phyloP scores from a whole-genome alignment of 2,113 vertebrate species.

The Myrmecobius fasciatus region DNA sequence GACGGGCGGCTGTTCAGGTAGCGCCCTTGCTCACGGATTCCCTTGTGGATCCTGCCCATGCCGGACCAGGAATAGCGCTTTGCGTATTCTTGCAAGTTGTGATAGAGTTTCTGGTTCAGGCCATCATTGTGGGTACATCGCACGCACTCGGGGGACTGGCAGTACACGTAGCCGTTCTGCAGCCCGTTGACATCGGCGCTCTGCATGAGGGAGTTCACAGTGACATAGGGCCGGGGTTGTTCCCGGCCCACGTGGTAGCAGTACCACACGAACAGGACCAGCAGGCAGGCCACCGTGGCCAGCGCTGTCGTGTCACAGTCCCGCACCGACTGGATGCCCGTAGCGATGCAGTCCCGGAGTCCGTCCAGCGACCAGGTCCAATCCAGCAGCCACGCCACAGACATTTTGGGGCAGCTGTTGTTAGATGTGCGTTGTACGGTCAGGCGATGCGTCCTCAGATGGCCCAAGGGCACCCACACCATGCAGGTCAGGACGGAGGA shows the following conservation, averaged over 20 bases:
- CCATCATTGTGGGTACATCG: slow-evolving; percentile 91
- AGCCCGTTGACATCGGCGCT: slow-evolving; percentile 83
- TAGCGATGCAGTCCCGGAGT: slow-evolving; percentile 92
- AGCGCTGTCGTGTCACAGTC: slow-evolving; percentile 92
- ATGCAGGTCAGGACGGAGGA: slow-evolving; percentile 52
- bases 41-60: slow-evolving; percentile 98
- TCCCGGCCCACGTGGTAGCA: slow-evolving; percentile 97
- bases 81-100: slow-evolving; percentile 98
- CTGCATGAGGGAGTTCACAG: slow-evolving; percentile 84
- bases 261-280: slow-evolving; percentile 96
- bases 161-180: slow-evolving; percentile 93
- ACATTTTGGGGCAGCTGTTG: slow-evolving; percentile 76
- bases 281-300: slow-evolving; percentile 88
- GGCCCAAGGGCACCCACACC: slow-evolving; percentile 76
- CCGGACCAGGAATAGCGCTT: slow-evolving; percentile 99
- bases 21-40: slow-evolving; percentile 94
- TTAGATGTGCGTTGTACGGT: neutral
- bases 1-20: slow-evolving; percentile 91
- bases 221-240: slow-evolving; percentile 87
- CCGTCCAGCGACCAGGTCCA: slow-evolving; percentile 92
- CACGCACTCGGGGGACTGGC: slow-evolving; percentile 92
- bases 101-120: slow-evolving; percentile 97
- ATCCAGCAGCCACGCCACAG: slow-evolving; percentile 85
- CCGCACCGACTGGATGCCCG: slow-evolving; percentile 92
- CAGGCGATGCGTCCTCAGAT: slow-evolving; percentile 73